Percentiles rank a stretch among this genome's conserved stretches.
Evolutionary conservation across 37 sponge, comb jelly and placozoan species (phyloP).

Genomic region (Oopsacas minuta): DNA sequence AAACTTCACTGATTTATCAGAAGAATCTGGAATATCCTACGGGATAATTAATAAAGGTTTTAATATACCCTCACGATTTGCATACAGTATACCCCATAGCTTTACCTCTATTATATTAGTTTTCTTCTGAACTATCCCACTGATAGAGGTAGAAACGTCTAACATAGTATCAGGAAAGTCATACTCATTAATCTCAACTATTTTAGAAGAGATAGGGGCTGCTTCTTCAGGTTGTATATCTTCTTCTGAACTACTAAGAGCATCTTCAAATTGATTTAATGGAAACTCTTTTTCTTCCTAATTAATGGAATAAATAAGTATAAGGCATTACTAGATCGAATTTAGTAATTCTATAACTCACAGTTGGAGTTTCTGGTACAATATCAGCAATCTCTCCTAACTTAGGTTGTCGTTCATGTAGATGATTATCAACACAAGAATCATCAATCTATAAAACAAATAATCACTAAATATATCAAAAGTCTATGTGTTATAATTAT

Average conservation of each 20-base stretch:
- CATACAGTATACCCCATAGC: neutral
- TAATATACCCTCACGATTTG: no score
- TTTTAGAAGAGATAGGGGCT: slow-evolving; percentile 17
- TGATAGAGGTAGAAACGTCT: neutral
- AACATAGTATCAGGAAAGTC: slow-evolving; percentile 56
- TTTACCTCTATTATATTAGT: neutral
- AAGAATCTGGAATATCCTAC: no score
- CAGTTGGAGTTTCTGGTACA: neutral
- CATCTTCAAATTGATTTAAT: neutral
- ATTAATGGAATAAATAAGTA: neutral
- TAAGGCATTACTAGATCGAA: neutral
- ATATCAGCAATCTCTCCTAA: slow-evolving; percentile 12
- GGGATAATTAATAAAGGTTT: neutral
- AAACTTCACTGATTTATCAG: neutral
- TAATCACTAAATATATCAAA: neutral
- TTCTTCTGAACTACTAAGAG: neutral
- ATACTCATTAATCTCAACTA: slow-evolving; percentile 26
- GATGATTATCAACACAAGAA: slow-evolving; percentile 45
- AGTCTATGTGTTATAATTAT: neutral
- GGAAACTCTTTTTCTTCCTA: neutral
- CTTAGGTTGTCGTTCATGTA: slow-evolving; percentile 42
- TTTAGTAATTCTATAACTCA: neutral
- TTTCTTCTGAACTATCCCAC: neutral
- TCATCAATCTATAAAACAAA: slow-evolving; percentile 56
- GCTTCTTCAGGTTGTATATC: neutral